Conservation (phyloP, 2,797 vertebrate species). For the Helostoma temminkii region DNA sequence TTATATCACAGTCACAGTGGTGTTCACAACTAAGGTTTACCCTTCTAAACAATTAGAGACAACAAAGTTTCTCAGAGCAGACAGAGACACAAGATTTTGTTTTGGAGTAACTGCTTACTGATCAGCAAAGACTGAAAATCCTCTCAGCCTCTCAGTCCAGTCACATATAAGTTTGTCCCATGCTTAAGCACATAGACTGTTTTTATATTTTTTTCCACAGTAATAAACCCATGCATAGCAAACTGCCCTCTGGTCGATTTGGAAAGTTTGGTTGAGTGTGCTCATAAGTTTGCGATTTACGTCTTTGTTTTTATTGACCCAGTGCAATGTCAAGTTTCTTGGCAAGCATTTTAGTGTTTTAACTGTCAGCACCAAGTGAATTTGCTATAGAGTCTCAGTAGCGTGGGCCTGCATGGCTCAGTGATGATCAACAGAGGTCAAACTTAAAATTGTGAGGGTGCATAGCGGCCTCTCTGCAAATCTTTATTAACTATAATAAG, state of each 20-base stretch:
- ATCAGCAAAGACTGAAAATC: no score
- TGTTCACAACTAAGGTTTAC: no score
- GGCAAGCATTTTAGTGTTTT: constrained; percentile 42
- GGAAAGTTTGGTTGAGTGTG: constrained; percentile 36
- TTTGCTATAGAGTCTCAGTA: constrained; percentile 36
- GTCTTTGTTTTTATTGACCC: constrained; percentile 49
- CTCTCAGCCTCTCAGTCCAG: no score
- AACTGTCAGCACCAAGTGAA: constrained; percentile 44
- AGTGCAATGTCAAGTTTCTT: constrained; percentile 38
- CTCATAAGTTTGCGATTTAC: constrained; percentile 42
- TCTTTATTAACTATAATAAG: constrained; percentile 37
- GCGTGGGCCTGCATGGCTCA: constrained; percentile 29
- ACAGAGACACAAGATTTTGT: no score
- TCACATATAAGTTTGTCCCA: neutral
- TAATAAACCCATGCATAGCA: neutral
- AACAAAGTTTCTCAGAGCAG: no score
- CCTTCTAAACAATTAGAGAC: no score
- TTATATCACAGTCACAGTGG: no score
- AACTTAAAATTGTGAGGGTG: constrained; percentile 46
- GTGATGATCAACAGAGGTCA: constrained; percentile 55
- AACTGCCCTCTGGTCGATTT: constrained; percentile 24
- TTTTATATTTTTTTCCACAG: constrained; percentile 36
- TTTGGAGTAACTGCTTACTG: no score
- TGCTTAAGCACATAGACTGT: neutral
- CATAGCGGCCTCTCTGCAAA: constrained; percentile 33